A percentile compares a stretch with the other conserved stretches of the same genome.
Evolutionary conservation across 2,888 invertebrate species (phyloP).

Genomic region (Vannuccia rotundouncinata): DNA sequence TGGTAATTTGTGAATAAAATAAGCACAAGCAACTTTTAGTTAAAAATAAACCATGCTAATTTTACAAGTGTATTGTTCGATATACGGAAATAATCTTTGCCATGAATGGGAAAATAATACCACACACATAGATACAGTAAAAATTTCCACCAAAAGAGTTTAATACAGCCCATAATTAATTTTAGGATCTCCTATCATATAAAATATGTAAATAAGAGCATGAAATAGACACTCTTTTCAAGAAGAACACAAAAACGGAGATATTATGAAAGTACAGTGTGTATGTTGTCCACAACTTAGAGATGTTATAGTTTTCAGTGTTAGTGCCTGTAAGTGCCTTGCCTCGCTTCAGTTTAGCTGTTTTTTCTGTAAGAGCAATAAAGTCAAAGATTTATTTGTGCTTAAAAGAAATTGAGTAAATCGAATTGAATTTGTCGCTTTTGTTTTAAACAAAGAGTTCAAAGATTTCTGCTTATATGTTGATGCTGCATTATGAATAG

Average conservation of each 20-base stretch:
- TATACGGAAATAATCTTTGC: no score
- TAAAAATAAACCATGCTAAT: conserved; percentile 13
- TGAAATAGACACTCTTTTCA: background rate
- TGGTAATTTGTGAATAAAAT: no score
- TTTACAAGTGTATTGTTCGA: no score
- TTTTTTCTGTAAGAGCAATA: conserved; percentile 18
- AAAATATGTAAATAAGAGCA: background rate
- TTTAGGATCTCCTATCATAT: background rate
- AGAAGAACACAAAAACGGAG: conserved; percentile 8
- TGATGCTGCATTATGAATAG: conserved; percentile 14
- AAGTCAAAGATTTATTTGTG: conserved; percentile 12
- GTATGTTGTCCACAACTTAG: conserved; percentile 14
- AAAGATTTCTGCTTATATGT: conserved; percentile 11
- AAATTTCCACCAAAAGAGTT: background rate
- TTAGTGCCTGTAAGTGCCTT: background rate
- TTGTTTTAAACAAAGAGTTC: background rate
- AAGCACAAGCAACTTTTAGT: no score
- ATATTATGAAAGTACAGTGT: conserved; percentile 10
- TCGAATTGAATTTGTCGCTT: conserved; percentile 19
- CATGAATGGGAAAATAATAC: no score
- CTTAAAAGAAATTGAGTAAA: conserved; percentile 16
- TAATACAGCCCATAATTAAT: background rate
- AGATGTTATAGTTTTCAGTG: no score
- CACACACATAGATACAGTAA: conserved; percentile 3
- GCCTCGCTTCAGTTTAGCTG: conserved; percentile 7